Conservation (phyloP, 1,140 invertebrate species). For the Halictus rubicundus region DNA sequence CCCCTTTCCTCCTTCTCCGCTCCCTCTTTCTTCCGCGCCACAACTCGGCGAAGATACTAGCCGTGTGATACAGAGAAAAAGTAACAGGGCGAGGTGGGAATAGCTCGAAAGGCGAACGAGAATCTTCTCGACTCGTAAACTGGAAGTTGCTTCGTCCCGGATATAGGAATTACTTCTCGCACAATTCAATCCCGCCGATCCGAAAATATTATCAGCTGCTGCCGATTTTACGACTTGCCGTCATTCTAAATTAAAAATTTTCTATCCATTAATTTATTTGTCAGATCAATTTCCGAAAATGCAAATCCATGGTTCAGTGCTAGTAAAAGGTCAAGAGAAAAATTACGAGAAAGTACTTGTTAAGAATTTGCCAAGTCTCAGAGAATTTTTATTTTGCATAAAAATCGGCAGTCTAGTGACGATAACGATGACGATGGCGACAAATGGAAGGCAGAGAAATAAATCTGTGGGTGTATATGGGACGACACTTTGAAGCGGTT, state of each 20-base stretch:
- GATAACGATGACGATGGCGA: too few relatives aligned
- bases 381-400: too few relatives aligned
- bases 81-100: slow-evolving; percentile 27
- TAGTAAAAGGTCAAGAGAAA: neutral
- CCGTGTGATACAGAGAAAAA: slow-evolving; percentile 42
- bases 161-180: slow-evolving; percentile 71
- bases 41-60: slow-evolving; percentile 24
- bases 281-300: too few relatives aligned
- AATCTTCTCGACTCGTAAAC: slow-evolving; percentile 27
- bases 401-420: too few relatives aligned
- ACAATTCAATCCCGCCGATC: slow-evolving; percentile 75
- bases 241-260: too few relatives aligned
- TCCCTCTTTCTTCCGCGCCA: slow-evolving; percentile 8
- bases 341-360: neutral
- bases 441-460: too few relatives aligned
- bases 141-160: slow-evolving; percentile 26
- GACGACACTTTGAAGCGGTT: neutral
- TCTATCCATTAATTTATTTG: neutral
- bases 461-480: too few relatives aligned
- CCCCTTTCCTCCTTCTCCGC: slow-evolving; percentile 6
- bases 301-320: too few relatives aligned
- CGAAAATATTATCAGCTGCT: slow-evolving; percentile 73
- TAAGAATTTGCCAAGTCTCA: too few relatives aligned
- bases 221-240: slow-evolving; percentile 11
- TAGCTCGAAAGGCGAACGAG: slow-evolving; percentile 16